Conservation (phyloP, 1,140 invertebrate genomes). For the Harpegnathos saltator region DNA sequence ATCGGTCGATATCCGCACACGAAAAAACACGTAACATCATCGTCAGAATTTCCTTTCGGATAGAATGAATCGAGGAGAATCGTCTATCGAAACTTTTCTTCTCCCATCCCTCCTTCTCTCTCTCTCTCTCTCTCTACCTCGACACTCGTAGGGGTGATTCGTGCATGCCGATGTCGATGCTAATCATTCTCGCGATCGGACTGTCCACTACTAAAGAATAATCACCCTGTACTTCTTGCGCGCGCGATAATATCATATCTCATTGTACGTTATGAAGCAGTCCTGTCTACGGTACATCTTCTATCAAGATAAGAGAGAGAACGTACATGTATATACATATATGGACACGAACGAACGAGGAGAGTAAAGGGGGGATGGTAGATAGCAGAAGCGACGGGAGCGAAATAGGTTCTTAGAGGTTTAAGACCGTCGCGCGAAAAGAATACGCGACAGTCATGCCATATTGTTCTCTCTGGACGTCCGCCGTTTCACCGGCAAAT, state of each 20-base stretch:
- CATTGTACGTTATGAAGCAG: background rate
- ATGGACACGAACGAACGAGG: too few species aligned
- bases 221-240: background rate
- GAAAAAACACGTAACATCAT: background rate
- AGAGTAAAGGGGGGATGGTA: too few species aligned
- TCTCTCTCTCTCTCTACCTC: background rate
- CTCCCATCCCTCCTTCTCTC: background rate
- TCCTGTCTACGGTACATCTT: background rate
- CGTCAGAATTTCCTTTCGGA: conserved; percentile 24
- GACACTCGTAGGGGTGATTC: background rate
- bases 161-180: conserved; percentile 29
- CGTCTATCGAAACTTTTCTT: conserved; percentile 9
- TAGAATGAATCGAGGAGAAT: conserved; percentile 13
- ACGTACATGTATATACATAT: too few species aligned
- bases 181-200: conserved; percentile 25
- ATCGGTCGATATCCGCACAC: conserved; percentile 15
- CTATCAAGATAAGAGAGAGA: too few species aligned
- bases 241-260: background rate
- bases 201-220: conserved; percentile 6
- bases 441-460: background rate
- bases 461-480: background rate
- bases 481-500: conserved; percentile 11
- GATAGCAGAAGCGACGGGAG: background rate
- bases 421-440: background rate
- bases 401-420: conserved; percentile 5